phyloP scores from a whole-genome alignment of 2,888 invertebrate species.

The Abrostola triplasia region DNA sequence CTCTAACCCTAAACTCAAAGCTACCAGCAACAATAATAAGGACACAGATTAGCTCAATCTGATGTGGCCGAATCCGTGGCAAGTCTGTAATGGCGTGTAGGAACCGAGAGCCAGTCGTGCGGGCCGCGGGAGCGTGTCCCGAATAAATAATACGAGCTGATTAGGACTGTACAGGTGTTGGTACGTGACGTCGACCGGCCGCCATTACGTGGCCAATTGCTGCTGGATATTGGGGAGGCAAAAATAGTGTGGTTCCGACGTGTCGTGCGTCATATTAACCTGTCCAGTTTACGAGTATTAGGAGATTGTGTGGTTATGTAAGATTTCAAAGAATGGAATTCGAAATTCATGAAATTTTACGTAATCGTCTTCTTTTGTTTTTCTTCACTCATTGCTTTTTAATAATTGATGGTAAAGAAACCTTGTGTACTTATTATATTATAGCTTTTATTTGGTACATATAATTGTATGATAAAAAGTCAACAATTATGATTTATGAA shows the following conservation, averaged over 20 bases:
- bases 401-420: no score
- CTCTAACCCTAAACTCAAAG: background rate
- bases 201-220: conserved; percentile 40
- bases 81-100: conserved; percentile 50
- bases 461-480: no score
- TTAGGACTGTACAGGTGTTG: conserved; percentile 65
- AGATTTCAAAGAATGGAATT: no score
- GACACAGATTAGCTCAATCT: conserved; percentile 57
- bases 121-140: conserved; percentile 55
- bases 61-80: conserved; percentile 38
- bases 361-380: no score
- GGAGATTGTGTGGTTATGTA: no score
- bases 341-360: no score
- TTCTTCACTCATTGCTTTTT: no score
- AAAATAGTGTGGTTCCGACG: conserved; percentile 20
- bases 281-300: background rate
- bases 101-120: conserved; percentile 35
- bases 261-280: conserved; percentile 1
- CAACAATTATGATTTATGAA: no score
- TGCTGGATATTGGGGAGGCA: conserved; percentile 26
- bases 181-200: conserved; percentile 30
- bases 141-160: conserved; percentile 70
- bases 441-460: no score
- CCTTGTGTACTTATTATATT: no score
- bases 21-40: conserved; percentile 40